Evolutionary conservation across 2,888 invertebrate species (phyloP), one percentile per base, ranked within the genome.

Genomic region (Stomorhina lunata): DNA sequence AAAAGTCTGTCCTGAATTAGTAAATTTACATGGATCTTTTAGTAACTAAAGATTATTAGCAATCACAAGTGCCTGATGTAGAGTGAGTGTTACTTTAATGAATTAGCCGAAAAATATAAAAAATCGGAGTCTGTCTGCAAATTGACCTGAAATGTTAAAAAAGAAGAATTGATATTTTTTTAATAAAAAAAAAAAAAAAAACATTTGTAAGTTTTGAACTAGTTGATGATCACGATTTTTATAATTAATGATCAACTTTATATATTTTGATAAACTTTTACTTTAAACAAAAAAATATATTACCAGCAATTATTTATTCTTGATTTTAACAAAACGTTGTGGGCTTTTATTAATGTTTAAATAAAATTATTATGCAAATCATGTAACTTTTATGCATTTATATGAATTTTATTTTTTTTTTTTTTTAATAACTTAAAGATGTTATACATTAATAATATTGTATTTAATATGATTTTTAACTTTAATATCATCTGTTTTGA

Each of bases 231-330:
- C 75, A 76, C 75, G 76, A 61, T 82, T 79, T 66, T 66, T 59
- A 79, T 82, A 82, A 82, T 82, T 82, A 79, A 82, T 82, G 71
- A 27, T 66, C 10, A 61, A 66, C 45, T 15, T 45, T 66, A 55
- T 71, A 43, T 59, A 45, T 69, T 53, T 40, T 63, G 63, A 73
- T 75, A 75, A 65, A 40, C 12, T 34, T 73, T 73, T 69, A 55
- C 2, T 75, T 75, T 17, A 57, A 59, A 57, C 29, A 10, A 45
- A 45, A 17, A 66, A 76, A 29, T 40, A 25, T n/a, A 27, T 17
- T 59, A 34, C 29, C 20, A 3, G 17, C 15, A 22, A 53, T 12
- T 50, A 43, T 65, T 37, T 40, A 12, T 48, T 59, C 12, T 68
- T 32, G 20, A n/a, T 61, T 40, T 22, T 37, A 66, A 59, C 71